phyloP scores from a whole-genome alignment of 2,797 vertebrate species.

The Parauchenoglanis ngamensis region DNA sequence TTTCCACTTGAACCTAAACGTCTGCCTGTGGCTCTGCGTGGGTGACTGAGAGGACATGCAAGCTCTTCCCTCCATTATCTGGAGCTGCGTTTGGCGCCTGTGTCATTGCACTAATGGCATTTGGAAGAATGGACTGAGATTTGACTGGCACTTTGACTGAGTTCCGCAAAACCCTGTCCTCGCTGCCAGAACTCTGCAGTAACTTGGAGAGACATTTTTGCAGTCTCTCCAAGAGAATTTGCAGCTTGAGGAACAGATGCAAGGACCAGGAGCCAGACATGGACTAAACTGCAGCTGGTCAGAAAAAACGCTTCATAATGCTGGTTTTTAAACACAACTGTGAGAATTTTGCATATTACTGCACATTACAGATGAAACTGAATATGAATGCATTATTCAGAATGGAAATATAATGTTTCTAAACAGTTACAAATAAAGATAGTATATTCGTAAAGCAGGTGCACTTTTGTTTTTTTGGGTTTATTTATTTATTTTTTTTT shows the following conservation, averaged over 20 bases:
- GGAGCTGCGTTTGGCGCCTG: neutral
- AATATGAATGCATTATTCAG: neutral
- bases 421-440: neutral
- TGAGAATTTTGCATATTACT: conserved; percentile 15
- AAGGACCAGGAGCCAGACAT: conserved; percentile 33
- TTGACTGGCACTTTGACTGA: conserved; percentile 10
- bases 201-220: conserved; percentile 8
- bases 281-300: conserved; percentile 32
- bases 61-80: conserved; percentile 31
- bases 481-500: neutral
- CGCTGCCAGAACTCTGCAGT: conserved; percentile 19
- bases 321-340: conserved; percentile 24
- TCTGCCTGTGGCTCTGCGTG: neutral
- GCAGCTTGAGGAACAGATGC: conserved; percentile 44
- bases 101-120: conserved; percentile 16
- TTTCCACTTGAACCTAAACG: conserved; percentile 30
- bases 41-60: conserved; percentile 19
- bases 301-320: conserved; percentile 16
- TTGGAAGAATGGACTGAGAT: conserved; percentile 22
- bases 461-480: no score
- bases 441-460: no score
- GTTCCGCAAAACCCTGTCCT: conserved; percentile 1
- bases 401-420: neutral
- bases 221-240: conserved; percentile 1
- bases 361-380: neutral